phyloP scores from a whole-genome alignment of 2,113 vertebrate species.

The Sinosuthora webbiana region DNA sequence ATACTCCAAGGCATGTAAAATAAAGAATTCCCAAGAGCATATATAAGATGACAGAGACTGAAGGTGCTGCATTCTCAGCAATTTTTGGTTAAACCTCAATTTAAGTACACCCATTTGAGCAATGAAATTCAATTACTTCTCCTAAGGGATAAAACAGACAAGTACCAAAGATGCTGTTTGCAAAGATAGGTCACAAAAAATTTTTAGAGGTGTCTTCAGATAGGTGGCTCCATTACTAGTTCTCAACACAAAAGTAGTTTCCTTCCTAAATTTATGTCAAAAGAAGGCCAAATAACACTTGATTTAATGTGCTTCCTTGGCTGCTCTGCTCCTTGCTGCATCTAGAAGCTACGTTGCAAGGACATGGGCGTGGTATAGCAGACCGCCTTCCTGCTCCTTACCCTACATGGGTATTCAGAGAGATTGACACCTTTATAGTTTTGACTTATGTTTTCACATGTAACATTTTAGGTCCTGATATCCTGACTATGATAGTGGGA shows the following conservation, averaged over 20 bases:
- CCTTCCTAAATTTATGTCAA: background rate
- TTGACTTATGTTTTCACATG: background rate
- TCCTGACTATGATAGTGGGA: constrained; percentile 83
- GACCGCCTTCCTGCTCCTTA: background rate
- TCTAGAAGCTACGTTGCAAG: background rate
- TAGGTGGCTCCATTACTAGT: background rate
- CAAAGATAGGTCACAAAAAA: background rate
- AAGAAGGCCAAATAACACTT: background rate
- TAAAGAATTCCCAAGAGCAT: background rate
- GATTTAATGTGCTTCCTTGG: background rate
- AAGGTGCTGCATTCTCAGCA: background rate
- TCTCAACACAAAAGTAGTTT: background rate
- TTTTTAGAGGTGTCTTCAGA: background rate
- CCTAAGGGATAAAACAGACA: background rate
- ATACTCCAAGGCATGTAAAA: background rate
- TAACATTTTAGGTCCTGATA: constrained; percentile 79
- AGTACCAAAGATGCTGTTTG: background rate
- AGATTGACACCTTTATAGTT: background rate
- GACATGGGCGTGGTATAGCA: background rate
- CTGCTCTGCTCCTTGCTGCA: background rate
- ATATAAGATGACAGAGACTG: background rate
- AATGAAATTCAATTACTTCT: background rate
- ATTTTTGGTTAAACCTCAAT: background rate
- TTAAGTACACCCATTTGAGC: background rate
- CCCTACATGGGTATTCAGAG: background rate